phyloP scores from a whole-genome alignment of 2,888 invertebrate genomes.

The Synergus umbraculus region DNA sequence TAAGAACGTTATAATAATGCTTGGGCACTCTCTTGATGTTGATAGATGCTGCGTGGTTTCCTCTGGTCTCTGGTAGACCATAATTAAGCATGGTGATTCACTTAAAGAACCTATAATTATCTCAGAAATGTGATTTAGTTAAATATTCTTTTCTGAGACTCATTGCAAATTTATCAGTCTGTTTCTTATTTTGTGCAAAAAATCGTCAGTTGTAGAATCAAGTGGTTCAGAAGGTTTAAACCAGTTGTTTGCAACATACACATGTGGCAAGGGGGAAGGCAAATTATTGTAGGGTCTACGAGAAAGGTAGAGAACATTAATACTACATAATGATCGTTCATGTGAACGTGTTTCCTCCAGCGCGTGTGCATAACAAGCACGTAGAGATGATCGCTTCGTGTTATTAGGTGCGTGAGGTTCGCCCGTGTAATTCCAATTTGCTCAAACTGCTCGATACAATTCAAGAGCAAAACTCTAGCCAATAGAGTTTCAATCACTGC shows the following conservation, averaged over 20 bases:
- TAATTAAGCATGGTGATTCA: neutral
- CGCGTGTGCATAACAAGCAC: slow-evolving; percentile 4
- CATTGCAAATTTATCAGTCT: neutral
- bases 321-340: slow-evolving; percentile 10
- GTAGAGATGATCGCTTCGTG: slow-evolving; percentile 15
- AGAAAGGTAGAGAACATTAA: slow-evolving; percentile 1
- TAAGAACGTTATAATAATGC: slow-evolving; percentile 2
- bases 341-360: neutral
- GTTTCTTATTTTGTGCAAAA: neutral
- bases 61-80: neutral
- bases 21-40: neutral
- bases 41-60: neutral
- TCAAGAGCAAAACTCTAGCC: slow-evolving; percentile 4
- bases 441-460: neutral
- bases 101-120: neutral
- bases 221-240: neutral
- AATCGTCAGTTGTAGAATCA: neutral
- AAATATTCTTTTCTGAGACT: neutral
- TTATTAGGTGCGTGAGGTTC: slow-evolving; percentile 10
- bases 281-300: neutral
- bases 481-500: slow-evolving; percentile 4
- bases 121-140: neutral
- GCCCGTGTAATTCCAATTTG: neutral
- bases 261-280: neutral
- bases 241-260: neutral